Evolutionary conservation across 2,888 invertebrate genomes (phyloP).

Genomic region (Tanypteryx hageni): DNA sequence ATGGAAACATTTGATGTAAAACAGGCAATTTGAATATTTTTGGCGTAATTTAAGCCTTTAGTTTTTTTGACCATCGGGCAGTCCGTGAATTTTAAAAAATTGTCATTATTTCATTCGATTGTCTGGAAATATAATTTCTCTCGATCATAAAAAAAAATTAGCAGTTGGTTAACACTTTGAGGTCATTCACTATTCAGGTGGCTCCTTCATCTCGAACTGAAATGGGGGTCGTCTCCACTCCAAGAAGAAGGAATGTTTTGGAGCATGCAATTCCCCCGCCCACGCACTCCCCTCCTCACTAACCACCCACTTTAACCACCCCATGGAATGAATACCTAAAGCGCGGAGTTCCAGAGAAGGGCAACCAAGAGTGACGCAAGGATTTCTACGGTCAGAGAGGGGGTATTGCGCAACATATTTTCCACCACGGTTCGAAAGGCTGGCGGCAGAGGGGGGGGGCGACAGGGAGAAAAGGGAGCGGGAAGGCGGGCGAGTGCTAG

Average conservation of each 20-base stretch:
- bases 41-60: too few relatives aligned
- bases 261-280: conserved; percentile 2
- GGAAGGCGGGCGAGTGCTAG: too few relatives aligned
- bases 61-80: too few relatives aligned
- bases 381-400: not conserved
- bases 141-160: too few relatives aligned
- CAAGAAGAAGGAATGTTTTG: not conserved
- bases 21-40: too few relatives aligned
- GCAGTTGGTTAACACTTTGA: too few relatives aligned
- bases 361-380: conserved; percentile 9
- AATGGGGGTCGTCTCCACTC: not conserved
- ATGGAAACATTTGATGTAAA: too few relatives aligned
- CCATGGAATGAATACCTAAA: conserved; percentile 24
- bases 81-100: too few relatives aligned
- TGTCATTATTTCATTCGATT: too few relatives aligned
- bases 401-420: conserved; percentile 32
- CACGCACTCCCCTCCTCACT: not conserved
- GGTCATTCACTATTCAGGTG: not conserved
- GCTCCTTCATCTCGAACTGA: not conserved
- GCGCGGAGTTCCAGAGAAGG: not conserved
- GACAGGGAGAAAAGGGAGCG: too few relatives aligned
- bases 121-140: too few relatives aligned
- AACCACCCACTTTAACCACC: not conserved
- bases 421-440: conserved; percentile 2
- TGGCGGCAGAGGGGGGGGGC: not conserved